Base-by-base conservation (phyloP, 1,140 invertebrate genomes). In the Penaeus japonicus region DNA sequence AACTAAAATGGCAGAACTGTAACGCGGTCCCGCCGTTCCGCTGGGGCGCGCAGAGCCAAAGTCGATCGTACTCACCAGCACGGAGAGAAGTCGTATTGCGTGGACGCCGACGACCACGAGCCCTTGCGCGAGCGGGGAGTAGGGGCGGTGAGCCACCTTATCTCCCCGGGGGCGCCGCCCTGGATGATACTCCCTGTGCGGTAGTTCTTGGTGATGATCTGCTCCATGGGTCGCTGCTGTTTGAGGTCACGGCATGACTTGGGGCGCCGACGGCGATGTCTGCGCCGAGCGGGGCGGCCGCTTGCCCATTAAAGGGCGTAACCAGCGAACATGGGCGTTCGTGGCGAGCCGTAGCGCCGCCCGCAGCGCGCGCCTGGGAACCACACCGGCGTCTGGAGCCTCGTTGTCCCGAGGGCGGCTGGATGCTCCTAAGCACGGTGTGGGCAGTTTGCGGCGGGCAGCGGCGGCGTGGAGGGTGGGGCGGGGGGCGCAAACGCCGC, bases 21-120 rank as follows among this genome's bases (percentile, higher is more conserved):
- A n/a, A n/a, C n/a, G n/a, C n/a, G n/a, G 7, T 0, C 15, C 47
- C 47, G 47, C 47, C 39, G n/a, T n/a, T n/a, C n/a, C n/a, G n/a
- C n/a, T n/a, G n/a, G n/a, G 5, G 10, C 47, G 47, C 47, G 47
- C 47, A 15, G 4, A 15, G 47, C 47, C 47, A 10, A 47, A 47
- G 47, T 12, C 47, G 39, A 15, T 47, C 47, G 86, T 88, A 90
- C 89, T 90, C 77, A 90, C 89, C 89, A 90, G 62, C 86, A 90
- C 39, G 86, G 85, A 30, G 59, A 84, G 32, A 84, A 85, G 83
- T 90, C 89, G 85, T 84, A 83, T 62, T 90, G 86, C 3, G 89
- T 90, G 47, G 85, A 88, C 39, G 81, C 82, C 20, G 89, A 90
- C 1, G 89, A 90, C 89, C 90, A 89, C n/a, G 89, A 89, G 55